Evolutionary conservation across 2,797 vertebrate genomes (phyloP), one percentile per base, ranked within the genome.

Genomic region (Ambastaia sidthimunki): DNA sequence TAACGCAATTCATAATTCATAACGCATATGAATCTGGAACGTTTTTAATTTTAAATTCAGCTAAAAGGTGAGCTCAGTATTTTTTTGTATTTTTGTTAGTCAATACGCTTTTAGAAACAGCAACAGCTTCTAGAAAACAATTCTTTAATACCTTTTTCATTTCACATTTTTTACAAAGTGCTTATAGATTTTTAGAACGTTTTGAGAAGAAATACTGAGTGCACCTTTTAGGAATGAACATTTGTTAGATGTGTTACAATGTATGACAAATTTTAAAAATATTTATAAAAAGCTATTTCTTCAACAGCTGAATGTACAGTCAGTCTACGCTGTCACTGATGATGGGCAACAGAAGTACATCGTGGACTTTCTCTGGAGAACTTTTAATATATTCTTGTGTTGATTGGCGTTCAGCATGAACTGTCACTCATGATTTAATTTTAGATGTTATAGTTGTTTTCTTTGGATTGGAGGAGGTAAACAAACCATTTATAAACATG

Each of bases 381-480:
- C 52, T 47, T 57, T 1, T 44, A 15, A 55, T 57, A 68, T 76
- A 57, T 65, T 37, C 31, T 65, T 13, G 65, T 67, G 74, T 55
- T 18, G 52, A 25, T 11, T 67, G 74, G 44, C 74, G 47, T 57
- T 54, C 50, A 68, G 63, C 63, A 55, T 62, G 25, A 62, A 25
- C 25, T 57, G 74, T 67, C 63, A 76, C 55, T 23, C 2, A 47
- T 34, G 37, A 76, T 50, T 62, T 70, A n/a, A 23, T 1, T 71
- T 62, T 63, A 62, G 68, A 50, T 71, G 50, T 79, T 79, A 11
- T 19, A n/a, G 78, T 31, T 37, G 72, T 85, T 74, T 70, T 48
- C 66, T 80, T 76, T 75, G 86, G 88, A 88, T 83, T 50, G 60
- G 28, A 31, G 55, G 85, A 81, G 54, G 55, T 54, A 55, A 52